phyloP scores from a whole-genome alignment of 1,140 invertebrate species.

The Brachionus asplanchnoidis region DNA sequence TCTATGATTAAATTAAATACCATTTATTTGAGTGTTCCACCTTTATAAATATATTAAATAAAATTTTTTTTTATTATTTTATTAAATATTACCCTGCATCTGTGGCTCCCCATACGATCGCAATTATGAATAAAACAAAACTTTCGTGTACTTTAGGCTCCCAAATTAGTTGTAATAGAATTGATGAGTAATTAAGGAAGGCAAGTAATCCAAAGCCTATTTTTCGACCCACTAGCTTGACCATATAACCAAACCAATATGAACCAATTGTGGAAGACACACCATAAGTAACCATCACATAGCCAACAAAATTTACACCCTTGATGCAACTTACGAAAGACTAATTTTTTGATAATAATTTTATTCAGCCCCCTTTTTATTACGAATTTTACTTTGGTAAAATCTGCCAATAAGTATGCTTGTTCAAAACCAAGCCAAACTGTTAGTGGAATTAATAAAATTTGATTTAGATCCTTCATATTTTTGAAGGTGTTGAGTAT shows the following conservation, averaged over 20 bases:
- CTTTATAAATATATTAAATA: not conserved
- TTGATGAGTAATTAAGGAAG: conserved; percentile 46
- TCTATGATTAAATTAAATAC: conserved; percentile 59
- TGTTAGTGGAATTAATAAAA: conserved; percentile 86
- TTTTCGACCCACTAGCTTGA: conserved; percentile 81
- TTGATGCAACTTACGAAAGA: not conserved
- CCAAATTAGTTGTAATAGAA: conserved; percentile 49
- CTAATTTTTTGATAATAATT: conserved; percentile 44
- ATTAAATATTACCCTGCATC: not conserved
- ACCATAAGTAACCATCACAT: conserved; percentile 90
- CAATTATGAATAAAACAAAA: not conserved
- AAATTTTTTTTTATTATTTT: not conserved
- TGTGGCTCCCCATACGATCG: not conserved
- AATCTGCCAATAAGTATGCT: conserved; percentile 87
- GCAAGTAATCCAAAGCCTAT: conserved; percentile 72
- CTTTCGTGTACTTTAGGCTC: not conserved
- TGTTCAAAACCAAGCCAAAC: conserved; percentile 95
- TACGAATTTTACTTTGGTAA: conserved; percentile 66
- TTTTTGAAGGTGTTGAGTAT: conserved; percentile 61
- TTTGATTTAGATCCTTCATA: conserved; percentile 67
- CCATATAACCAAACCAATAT: conserved; percentile 79
- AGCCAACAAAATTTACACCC: conserved; percentile 82
- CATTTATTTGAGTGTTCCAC: conserved; percentile 91
- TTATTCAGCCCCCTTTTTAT: too few relatives aligned
- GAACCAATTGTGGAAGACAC: conserved; percentile 82